Conservation (phyloP, 2,888 invertebrate species). For the Meandrusa payeni region DNA sequence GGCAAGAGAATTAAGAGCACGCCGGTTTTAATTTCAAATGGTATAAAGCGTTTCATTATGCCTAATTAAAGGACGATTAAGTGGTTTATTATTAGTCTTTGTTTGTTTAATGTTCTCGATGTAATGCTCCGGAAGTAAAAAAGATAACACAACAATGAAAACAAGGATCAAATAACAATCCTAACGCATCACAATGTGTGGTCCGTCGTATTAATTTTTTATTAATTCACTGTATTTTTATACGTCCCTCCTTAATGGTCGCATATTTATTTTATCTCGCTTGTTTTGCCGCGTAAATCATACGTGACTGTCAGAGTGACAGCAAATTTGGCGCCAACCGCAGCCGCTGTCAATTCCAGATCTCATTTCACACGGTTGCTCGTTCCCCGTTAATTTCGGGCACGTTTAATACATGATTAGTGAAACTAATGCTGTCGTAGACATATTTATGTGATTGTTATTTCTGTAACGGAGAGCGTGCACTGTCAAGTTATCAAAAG, state of each 20-base stretch:
- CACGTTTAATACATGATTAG: conserved; percentile 53
- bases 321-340: conserved; percentile 64
- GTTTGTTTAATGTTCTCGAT: conserved; percentile 16
- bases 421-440: conserved; percentile 45
- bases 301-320: conserved; percentile 53
- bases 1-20: neutral
- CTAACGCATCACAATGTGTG: conserved; percentile 50
- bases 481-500: conserved; percentile 31
- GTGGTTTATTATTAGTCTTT: conserved; percentile 13
- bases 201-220: conserved; percentile 54
- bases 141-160: conserved; percentile 31
- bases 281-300: conserved; percentile 57
- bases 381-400: conserved; percentile 40
- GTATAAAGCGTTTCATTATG: neutral
- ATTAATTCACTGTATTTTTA: conserved; percentile 56
- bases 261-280: conserved; percentile 50
- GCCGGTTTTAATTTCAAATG: neutral
- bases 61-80: conserved; percentile 14
- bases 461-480: conserved; percentile 28
- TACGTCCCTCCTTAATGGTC: conserved; percentile 41
- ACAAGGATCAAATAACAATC: conserved; percentile 32
- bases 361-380: conserved; percentile 40
- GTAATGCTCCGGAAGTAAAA: conserved; percentile 28
- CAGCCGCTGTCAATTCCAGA: conserved; percentile 38
- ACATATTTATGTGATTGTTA: conserved; percentile 52